These are phyloP conservation scores for Hypolimnas misippus DNA, from an alignment of 2,888 invertebrate genomes.

Conservation along the genomic window DNA sequence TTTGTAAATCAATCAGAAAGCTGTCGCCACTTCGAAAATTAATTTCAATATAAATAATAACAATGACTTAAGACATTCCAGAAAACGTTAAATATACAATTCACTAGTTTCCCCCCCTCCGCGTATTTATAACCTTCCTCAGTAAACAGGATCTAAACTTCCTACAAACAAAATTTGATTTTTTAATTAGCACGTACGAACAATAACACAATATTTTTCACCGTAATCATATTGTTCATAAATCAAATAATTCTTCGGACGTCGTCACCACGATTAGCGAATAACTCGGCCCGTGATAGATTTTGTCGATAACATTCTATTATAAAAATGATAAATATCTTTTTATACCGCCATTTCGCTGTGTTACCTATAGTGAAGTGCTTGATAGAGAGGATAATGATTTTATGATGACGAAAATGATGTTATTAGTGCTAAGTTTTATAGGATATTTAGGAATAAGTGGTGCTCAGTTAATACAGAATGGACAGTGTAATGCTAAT, in stretches of 20 bases:
- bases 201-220: background rate
- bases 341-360: conserved; percentile 53
- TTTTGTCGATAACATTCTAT: conserved; percentile 45
- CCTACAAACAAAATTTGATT: too few relatives aligned
- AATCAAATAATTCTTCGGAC: conserved; percentile 14
- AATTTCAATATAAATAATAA: too few relatives aligned
- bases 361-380: conserved; percentile 54
- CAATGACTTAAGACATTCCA: too few relatives aligned
- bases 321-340: conserved; percentile 51
- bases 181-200: background rate
- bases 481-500: conserved; percentile 60
- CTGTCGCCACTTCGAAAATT: too few relatives aligned
- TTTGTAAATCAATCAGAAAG: too few relatives aligned
- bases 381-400: conserved; percentile 54
- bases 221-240: background rate
- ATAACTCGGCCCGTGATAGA: conserved; percentile 34
- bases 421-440: conserved; percentile 56
- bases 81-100: too few relatives aligned
- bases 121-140: too few relatives aligned
- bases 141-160: too few relatives aligned
- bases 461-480: conserved; percentile 61
- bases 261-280: conserved; percentile 34
- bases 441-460: conserved; percentile 53
- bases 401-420: conserved; percentile 59
- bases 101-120: too few relatives aligned